Evolutionary conservation across 2,113 vertebrate genomes (phyloP).

Genomic region (Mus spicilegus): DNA sequence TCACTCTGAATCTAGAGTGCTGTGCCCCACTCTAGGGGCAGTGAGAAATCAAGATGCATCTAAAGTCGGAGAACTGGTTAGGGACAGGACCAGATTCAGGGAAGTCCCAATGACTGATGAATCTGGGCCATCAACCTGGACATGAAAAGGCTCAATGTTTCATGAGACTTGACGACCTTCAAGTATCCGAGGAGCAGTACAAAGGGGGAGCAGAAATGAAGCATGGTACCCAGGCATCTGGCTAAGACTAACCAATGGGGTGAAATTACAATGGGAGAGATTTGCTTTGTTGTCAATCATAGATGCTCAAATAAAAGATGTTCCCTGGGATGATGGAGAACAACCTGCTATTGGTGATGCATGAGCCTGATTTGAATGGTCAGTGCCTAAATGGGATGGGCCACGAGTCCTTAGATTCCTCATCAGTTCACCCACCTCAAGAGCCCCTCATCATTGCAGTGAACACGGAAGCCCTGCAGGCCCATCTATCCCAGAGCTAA

Average conservation of each 20-base stretch:
- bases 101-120: background rate
- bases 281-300: background rate
- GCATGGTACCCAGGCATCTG: background rate
- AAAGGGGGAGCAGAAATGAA: slow-evolving; percentile 1
- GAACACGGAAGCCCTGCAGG: background rate
- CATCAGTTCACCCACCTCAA: background rate
- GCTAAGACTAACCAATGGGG: background rate
- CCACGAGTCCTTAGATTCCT: background rate
- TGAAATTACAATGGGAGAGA: background rate
- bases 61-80: background rate
- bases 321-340: background rate
- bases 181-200: background rate
- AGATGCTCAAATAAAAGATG: background rate
- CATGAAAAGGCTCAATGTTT: background rate
- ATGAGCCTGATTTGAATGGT: background rate
- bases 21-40: background rate
- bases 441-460: background rate
- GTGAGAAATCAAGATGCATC: background rate
- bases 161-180: background rate
- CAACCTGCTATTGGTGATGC: background rate
- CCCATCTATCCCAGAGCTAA: background rate
- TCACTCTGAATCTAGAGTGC: background rate
- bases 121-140: background rate
- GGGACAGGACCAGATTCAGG: background rate
- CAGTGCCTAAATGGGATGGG: background rate